Percentiles rank a stretch among this genome's conserved stretches.
Evolutionary conservation across 2,888 invertebrate species (phyloP).

Genomic region (Tanytarsus gracilentus): DNA sequence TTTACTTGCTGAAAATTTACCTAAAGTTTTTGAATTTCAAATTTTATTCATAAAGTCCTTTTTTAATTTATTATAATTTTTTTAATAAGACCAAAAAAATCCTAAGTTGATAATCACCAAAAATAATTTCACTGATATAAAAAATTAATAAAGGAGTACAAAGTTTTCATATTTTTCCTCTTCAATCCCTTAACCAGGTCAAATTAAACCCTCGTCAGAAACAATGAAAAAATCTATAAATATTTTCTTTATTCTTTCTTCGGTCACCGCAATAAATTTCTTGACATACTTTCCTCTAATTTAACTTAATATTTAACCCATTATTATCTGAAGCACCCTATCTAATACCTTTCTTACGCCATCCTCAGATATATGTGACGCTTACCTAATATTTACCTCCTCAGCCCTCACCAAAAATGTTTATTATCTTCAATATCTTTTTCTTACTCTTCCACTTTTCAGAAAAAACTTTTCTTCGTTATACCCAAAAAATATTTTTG

Average conservation of each 20-base stretch:
- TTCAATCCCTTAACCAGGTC: background rate
- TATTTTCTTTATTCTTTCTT: too few species aligned
- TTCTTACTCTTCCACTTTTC: too few species aligned
- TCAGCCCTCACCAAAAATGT: too few species aligned
- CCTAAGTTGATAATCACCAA: background rate
- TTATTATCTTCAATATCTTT: too few species aligned
- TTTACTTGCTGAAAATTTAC: too few species aligned
- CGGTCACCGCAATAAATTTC: constrained; percentile 15
- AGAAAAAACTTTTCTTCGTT: too few species aligned
- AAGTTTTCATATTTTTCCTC: background rate
- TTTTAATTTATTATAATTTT: too few species aligned
- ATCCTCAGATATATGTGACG: background rate
- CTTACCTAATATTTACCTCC: background rate
- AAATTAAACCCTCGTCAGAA: constrained; percentile 18
- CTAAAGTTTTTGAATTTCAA: too few species aligned
- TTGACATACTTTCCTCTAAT: background rate
- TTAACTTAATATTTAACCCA: constrained; percentile 19
- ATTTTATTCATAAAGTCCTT: too few species aligned
- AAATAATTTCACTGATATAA: background rate
- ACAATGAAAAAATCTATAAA: background rate
- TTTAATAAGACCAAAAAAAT: background rate
- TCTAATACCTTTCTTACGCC: background rate
- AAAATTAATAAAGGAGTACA: background rate
- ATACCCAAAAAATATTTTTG: too few species aligned
- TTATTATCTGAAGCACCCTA: too few species aligned